Evolutionary conservation across 2,888 invertebrate genomes (phyloP).

Genomic region (Nasonovia ribisnigri): DNA sequence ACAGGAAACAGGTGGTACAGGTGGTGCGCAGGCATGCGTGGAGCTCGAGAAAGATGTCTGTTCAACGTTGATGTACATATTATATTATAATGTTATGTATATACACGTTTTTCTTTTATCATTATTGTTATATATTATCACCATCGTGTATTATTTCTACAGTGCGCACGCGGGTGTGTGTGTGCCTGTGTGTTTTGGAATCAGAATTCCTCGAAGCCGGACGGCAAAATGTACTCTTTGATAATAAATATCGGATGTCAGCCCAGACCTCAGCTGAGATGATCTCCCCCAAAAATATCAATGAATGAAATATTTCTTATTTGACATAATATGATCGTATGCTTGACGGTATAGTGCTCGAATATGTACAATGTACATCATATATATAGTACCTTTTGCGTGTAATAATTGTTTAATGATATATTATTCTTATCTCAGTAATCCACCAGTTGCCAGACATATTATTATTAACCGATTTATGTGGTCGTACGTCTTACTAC

Average conservation of each 20-base stretch:
- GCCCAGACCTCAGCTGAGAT: not conserved
- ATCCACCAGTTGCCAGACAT: not conserved
- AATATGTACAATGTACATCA: not conserved
- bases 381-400: too few relatives aligned
- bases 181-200: not conserved
- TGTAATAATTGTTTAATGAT: not conserved
- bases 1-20: constrained; percentile 65
- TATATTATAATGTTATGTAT: constrained; percentile 11
- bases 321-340: not conserved
- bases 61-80: constrained; percentile 2
- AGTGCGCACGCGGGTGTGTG: not conserved
- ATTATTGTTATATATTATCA: constrained; percentile 34
- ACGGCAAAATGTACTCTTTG: not conserved
- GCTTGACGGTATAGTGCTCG: not conserved
- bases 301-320: constrained; percentile 14
- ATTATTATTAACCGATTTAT: not conserved
- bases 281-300: not conserved
- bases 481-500: not conserved
- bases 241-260: not conserved
- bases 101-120: constrained; percentile 38
- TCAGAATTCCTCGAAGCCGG: constrained; percentile 28
- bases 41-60: constrained; percentile 57
- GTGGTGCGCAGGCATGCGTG: constrained; percentile 65
- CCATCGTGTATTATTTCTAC: not conserved
- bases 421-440: not conserved